These are phyloP conservation scores for Trichechus manatus DNA, from an alignment of 2,113 vertebrate genomes.

Conservation along the genomic window DNA sequence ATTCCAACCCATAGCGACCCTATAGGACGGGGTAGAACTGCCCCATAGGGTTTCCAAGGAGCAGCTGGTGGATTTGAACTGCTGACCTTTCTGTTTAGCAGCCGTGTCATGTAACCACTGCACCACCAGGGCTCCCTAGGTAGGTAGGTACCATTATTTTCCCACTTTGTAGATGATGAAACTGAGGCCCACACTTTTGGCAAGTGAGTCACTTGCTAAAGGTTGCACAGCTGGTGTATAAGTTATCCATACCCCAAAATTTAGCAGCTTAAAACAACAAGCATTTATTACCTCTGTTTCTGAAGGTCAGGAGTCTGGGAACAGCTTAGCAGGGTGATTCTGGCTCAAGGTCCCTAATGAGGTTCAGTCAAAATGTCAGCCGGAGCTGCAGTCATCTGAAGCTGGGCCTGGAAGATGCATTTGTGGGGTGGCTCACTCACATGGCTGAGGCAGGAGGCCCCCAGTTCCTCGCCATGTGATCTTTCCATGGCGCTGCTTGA, in stretches of 20 bases:
- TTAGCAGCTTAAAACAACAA: background rate
- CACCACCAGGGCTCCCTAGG: no score
- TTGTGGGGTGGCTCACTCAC: background rate
- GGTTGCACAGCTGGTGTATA: background rate
- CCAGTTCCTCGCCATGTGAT: background rate
- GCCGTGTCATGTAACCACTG: no score
- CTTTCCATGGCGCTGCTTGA: background rate
- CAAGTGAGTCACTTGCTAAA: background rate
- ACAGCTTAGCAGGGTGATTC: background rate
- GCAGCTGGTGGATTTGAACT: no score
- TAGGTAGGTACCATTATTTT: background rate
- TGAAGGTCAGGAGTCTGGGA: conserved; percentile 17
- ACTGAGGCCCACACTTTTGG: background rate
- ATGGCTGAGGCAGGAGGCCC: background rate
- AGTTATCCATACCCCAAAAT: background rate
- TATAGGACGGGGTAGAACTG: no score
- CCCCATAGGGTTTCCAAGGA: no score
- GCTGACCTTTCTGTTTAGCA: no score
- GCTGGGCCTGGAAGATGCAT: background rate
- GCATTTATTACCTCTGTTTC: background rate
- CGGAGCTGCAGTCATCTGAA: background rate
- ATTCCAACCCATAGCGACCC: no score
- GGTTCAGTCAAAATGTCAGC: background rate
- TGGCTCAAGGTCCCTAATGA: background rate
- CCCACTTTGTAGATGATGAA: background rate